These are phyloP conservation scores for Naja naja DNA, from an alignment of 2,113 vertebrate species.

Conservation along the genomic window DNA sequence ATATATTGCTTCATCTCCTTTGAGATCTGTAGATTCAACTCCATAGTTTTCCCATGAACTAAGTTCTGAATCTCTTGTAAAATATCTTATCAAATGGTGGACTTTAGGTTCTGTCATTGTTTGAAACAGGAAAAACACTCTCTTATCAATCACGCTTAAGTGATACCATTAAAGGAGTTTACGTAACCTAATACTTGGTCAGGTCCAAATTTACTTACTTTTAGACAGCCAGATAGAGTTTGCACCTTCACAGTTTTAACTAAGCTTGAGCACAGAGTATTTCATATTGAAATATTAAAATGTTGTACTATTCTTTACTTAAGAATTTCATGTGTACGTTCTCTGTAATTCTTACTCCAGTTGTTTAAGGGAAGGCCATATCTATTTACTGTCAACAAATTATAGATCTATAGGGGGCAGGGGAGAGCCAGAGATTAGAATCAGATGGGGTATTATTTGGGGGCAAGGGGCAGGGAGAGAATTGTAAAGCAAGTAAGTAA, in stretches of 20 bases:
- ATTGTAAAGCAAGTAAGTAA: too few species aligned
- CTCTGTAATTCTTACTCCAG: neutral
- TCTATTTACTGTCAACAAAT: neutral
- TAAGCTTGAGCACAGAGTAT: neutral
- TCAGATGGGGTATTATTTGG: neutral
- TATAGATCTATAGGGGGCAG: neutral
- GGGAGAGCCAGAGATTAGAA: neutral
- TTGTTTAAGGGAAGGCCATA: neutral
- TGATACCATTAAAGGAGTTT: neutral
- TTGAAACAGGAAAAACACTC: neutral
- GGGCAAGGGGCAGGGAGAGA: neutral
- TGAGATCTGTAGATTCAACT: neutral
- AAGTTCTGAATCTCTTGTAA: neutral
- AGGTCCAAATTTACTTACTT: neutral
- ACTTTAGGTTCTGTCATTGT: neutral
- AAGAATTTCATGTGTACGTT: neutral
- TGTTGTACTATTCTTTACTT: neutral
- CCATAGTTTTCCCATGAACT: neutral
- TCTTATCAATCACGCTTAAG: neutral
- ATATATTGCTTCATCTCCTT: neutral
- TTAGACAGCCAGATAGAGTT: neutral
- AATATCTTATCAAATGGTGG: neutral
- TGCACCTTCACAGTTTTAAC: neutral
- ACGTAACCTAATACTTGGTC: neutral
- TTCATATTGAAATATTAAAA: neutral